Percentiles rank a stretch among this genome's conserved stretches.
Evolutionary conservation across 2,797 vertebrate species (phyloP).

Genomic region (Chromobotia macracanthus): DNA sequence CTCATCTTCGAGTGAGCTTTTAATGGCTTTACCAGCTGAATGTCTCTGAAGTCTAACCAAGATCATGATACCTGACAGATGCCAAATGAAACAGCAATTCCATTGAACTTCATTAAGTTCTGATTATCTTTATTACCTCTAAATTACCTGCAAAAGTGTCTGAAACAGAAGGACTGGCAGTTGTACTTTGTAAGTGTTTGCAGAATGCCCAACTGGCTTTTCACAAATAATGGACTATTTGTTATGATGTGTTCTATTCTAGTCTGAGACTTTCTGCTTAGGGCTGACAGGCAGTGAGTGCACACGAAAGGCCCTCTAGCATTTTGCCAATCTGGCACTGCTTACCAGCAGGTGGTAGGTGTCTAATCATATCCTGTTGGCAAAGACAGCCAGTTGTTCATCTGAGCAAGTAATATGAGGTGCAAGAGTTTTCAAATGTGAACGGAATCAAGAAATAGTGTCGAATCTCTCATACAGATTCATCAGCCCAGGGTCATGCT

Average conservation of each 20-base stretch:
- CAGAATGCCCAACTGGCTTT: conserved; percentile 49
- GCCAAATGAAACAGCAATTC: conserved; percentile 33
- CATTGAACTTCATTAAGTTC: conserved; percentile 54
- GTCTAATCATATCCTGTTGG: conserved; percentile 58
- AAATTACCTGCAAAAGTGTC: conserved; percentile 47
- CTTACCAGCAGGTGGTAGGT: conserved; percentile 54
- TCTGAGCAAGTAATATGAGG: conserved; percentile 39
- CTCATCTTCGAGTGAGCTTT: too few species aligned
- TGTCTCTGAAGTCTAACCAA: conserved; percentile 1
- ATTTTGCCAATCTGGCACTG: conserved; percentile 49
- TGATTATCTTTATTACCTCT: conserved; percentile 49
- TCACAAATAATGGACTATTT: conserved; percentile 52
- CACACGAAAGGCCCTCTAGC: conserved; percentile 30
- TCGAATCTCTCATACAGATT: conserved; percentile 15
- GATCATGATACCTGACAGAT: conserved; percentile 17
- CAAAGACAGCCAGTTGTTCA: conserved; percentile 42
- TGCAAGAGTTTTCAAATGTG: conserved; percentile 21
- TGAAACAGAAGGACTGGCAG: conserved; percentile 31
- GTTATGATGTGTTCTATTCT: conserved; percentile 50
- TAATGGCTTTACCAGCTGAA: not conserved
- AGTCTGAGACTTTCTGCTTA: conserved; percentile 37
- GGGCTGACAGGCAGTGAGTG: conserved; percentile 39
- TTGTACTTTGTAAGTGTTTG: conserved; percentile 28
- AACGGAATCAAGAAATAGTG: not conserved
- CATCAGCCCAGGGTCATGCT: conserved; percentile 30